Conservation (phyloP, 2,113 vertebrate genomes). For the Geococcyx californianus region DNA sequence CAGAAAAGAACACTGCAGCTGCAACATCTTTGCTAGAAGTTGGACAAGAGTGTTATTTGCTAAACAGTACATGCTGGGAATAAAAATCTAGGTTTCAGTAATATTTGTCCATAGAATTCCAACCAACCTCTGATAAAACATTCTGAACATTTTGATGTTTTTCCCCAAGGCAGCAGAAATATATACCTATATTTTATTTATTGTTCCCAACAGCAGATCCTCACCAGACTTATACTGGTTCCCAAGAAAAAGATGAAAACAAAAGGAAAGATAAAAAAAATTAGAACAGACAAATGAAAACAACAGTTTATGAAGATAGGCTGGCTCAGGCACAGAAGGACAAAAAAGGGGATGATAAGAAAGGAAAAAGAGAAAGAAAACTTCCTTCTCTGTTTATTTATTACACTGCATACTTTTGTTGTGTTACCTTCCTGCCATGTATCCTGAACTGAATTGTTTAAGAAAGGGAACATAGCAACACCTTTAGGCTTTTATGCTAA, state of each 20-base stretch:
- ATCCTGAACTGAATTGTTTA: background rate
- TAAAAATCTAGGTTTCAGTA: constrained; percentile 30
- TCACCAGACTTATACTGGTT: background rate
- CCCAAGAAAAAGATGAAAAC: background rate
- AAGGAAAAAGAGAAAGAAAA: background rate
- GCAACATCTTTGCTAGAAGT: constrained; percentile 40
- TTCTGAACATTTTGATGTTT: background rate
- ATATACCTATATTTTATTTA: background rate
- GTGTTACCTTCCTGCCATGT: background rate
- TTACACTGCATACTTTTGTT: background rate
- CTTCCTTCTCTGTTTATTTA: background rate
- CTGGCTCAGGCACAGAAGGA: background rate
- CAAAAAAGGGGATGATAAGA: background rate
- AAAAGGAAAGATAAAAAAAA: background rate
- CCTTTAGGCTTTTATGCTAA: background rate
- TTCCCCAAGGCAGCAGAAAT: background rate
- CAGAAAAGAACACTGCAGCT: constrained; percentile 52
- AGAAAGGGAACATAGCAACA: background rate
- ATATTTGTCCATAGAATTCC: background rate
- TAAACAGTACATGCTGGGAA: constrained; percentile 47
- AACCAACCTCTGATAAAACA: background rate
- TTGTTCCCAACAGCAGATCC: background rate
- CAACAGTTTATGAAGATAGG: background rate
- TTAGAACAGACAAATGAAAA: background rate
- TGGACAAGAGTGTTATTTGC: constrained; percentile 18